Evolutionary conservation across 2,888 invertebrate genomes (phyloP), one percentile per base, ranked within the genome.

Genomic region (Athrips mouffetella): DNA sequence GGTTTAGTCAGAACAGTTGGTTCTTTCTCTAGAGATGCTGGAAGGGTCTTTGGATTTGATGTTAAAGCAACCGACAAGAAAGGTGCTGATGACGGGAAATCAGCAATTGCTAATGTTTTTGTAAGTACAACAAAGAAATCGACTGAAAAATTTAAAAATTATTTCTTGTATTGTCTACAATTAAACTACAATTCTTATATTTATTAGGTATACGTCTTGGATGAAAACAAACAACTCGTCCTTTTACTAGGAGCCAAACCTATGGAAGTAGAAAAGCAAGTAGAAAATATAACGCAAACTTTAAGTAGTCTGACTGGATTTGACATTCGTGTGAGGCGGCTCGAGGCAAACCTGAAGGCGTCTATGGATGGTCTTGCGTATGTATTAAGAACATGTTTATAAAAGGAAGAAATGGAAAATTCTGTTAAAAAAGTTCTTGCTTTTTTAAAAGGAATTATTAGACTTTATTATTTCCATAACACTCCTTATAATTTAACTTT

Each of bases 81-180:
- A 18, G 96, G 96, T 1, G 93, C 93, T 35, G 94, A 95, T 64
- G 94, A 94, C 65, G 96, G 96, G 1, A 92, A 91, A 52, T 95
- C 95, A 6, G 92, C 94, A 41, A 95, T 96, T 56, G 94, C 94
- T 45, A 96, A 95, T 73, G 94, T 96, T 50, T 94, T 96, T 74
- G 96, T 94, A 75, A 92, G 93, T 91, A 48, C 6, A 1, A 5
- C 21, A 2, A 11, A 18, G 2, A 18, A 20, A 4, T 5, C 10
- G 2, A 7, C 16, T 18, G 3, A 16, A 18, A 35, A 16, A 10
- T 3, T 8, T 6, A 35, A 35, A 3, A 3, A n/a, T n/a, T 13
- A 5, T 33, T 2, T 5, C 1, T 16, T 2, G 16, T 16, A 33
- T 16, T 15, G 10, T 5, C 13, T 7, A 33, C 33, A 6, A 2